Evolutionary conservation across 2,888 invertebrate genomes (phyloP), one percentile per base, ranked within the genome.

Genomic region (Augochlorella aurata): DNA sequence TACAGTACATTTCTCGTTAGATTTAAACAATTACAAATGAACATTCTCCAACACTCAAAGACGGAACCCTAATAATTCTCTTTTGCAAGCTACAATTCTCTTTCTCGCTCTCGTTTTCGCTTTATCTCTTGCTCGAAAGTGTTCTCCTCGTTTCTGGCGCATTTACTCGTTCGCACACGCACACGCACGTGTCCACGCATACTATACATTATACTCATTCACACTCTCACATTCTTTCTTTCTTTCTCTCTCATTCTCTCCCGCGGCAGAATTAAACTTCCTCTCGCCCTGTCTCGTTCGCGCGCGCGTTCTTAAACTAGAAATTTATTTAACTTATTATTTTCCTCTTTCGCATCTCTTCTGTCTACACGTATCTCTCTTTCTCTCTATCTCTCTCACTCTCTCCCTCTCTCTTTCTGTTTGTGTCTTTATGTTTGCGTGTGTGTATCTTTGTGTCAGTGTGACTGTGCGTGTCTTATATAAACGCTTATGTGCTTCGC

Each of bases 11-110:
- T 91, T 91, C 87, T 91, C 90, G 88, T 91, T 91, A 91, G 88
- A 89, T 91, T 91, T 91, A 91, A 91, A 91, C 91, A 91, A 91
- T 91, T 91, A 91, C 90, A 91, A 91, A 91, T 90, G 88, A 91
- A 91, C 90, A 90, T 89, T 86, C 87, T 86, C 76, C 89, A 88
- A 90, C 90, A 91, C 87, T 90, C 90, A 87, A 89, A 90, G 90
- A 90, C 87, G 87, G 86, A 91, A 91, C 89, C 79, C 83, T 91
- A 90, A 89, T 86, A 80, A 81, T 85, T 87, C 77, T 81, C 79
- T 68, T 76, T 74, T 52, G 77, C 76, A 71, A 77, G 67, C 67
- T 86, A 74, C 54, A 58, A 24, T 58, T 18, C 69, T 66, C 63
- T 65, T 76, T 76, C 44, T 63, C 63, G 8, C 58, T 79, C 47